phyloP scores from a whole-genome alignment of 2,113 vertebrate genomes.

The Heterocephalus glaber region DNA sequence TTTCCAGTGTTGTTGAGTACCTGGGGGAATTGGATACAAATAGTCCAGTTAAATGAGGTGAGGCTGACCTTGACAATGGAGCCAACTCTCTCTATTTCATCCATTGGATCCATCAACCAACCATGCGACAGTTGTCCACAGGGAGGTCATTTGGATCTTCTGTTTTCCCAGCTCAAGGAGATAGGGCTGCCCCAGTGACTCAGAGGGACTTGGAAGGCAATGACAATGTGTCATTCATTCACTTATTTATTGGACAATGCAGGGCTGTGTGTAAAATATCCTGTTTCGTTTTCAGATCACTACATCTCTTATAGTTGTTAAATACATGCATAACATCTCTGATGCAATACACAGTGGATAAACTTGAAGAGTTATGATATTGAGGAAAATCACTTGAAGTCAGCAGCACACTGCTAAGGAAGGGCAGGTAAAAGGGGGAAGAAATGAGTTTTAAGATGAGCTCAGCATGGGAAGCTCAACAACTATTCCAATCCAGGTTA shows the following conservation, averaged over 20 bases:
- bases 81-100: not conserved
- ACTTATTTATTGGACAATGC: not conserved
- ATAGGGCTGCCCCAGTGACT: not conserved
- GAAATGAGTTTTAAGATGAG: conserved; percentile 66
- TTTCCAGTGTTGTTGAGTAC: not conserved
- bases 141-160: not conserved
- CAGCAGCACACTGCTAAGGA: not conserved
- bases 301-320: not conserved
- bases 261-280: not conserved
- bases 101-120: not conserved
- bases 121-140: not conserved
- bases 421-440: not conserved
- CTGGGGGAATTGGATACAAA: not conserved
- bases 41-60: not conserved
- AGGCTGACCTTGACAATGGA: not conserved
- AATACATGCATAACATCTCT: not conserved
- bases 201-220: not conserved
- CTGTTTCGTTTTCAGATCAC: not conserved
- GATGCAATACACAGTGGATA: not conserved
- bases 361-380: not conserved
- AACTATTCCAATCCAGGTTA: conserved; percentile 42
- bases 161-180: not conserved
- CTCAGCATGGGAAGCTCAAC: conserved; percentile 1
- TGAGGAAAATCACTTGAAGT: conserved; percentile 45
- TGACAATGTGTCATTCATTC: not conserved